Evolutionary conservation across 2,113 vertebrate species (phyloP).

Genomic region (Cisticola juncidis): DNA sequence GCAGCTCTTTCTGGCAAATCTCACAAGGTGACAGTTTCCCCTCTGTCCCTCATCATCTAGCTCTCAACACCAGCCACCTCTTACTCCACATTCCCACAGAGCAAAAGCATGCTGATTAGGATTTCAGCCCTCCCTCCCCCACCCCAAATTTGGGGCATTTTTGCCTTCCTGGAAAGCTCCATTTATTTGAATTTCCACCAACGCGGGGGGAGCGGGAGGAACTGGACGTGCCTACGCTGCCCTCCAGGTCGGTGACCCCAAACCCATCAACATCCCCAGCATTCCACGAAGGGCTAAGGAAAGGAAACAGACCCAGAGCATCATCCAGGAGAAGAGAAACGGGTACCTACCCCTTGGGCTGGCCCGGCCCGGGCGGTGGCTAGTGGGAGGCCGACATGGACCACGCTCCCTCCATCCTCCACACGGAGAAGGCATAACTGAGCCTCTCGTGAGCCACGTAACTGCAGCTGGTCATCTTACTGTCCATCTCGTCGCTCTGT

Average conservation of each 20-base stretch:
- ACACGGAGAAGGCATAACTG: conserved; percentile 96
- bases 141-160: not conserved
- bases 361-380: conserved; percentile 54
- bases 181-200: not conserved
- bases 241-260: fast-evolving
- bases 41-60: not conserved
- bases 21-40: not conserved
- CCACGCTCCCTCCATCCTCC: conserved; percentile 97
- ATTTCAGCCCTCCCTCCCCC: not conserved
- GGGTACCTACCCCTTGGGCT: conserved; percentile 57
- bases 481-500: conserved; percentile 96
- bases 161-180: not conserved
- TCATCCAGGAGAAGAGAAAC: not conserved
- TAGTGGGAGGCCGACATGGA: conserved; percentile 96
- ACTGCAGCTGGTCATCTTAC: conserved; percentile 94
- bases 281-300: not conserved
- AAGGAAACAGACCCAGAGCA: fast-evolving
- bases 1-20: not conserved
- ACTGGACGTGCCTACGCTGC: fast-evolving
- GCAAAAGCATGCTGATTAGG: not conserved
- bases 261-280: not conserved
- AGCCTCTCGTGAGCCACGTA: conserved; percentile 96
- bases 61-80: not conserved
- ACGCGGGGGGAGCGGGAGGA: fast-evolving
- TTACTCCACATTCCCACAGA: not conserved